A percentile compares a stretch with the other conserved stretches of the same genome.
Conservation (phyloP, 2,888 invertebrate species). For the Pachliopta kotzebuea region DNA sequence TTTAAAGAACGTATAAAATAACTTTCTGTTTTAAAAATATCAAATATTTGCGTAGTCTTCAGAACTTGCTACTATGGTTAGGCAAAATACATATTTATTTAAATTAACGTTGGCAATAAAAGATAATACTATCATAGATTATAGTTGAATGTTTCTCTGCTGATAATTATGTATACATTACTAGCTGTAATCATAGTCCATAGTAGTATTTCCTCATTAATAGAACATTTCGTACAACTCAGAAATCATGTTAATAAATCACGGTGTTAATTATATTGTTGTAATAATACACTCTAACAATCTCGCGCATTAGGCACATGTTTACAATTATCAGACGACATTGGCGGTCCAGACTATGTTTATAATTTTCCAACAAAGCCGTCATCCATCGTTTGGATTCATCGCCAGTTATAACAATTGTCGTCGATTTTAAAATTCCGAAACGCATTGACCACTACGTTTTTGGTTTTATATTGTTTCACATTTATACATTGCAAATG, state of each 20-base stretch:
- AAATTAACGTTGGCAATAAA: background rate
- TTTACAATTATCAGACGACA: conserved; percentile 37
- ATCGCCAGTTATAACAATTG: conserved; percentile 30
- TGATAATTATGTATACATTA: background rate
- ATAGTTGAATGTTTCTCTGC: background rate
- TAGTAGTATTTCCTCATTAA: background rate
- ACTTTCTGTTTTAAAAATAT: no score
- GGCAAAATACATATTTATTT: background rate
- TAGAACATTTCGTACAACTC: background rate
- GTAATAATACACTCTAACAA: conserved; percentile 21
- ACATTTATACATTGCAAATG: background rate
- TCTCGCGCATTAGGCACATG: conserved; percentile 28
- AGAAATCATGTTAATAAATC: background rate
- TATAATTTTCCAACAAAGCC: conserved; percentile 36
- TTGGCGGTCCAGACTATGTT: conserved; percentile 36
- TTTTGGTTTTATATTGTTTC: conserved; percentile 19
- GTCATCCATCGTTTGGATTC: conserved; percentile 31
- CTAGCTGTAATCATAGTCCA: background rate
- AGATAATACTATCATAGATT: background rate
- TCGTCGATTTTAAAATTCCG: conserved; percentile 23
- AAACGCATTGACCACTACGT: conserved; percentile 12
- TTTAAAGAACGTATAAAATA: no score
- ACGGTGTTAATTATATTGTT: conserved; percentile 13
- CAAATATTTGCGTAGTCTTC: no score
- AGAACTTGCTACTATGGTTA: background rate